phyloP scores from a whole-genome alignment of 2,888 invertebrate genomes.

The Platycnemis pennipes region DNA sequence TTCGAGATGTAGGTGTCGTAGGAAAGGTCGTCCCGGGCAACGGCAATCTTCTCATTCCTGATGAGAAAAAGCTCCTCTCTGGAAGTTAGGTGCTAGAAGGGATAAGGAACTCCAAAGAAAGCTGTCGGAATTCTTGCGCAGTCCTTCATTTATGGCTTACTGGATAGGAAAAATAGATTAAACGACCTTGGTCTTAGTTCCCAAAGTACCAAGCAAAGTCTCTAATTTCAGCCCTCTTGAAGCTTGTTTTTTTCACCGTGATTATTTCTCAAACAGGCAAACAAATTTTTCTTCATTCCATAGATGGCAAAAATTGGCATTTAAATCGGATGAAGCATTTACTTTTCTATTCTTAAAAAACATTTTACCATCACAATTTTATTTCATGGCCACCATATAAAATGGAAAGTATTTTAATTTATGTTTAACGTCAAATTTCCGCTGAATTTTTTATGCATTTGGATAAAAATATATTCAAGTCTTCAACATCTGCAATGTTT shows the following conservation, averaged over 20 bases:
- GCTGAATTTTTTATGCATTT: too few relatives aligned
- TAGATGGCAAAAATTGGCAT: background rate
- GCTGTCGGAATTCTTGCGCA: background rate
- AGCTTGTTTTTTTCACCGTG: background rate
- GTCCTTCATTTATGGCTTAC: background rate
- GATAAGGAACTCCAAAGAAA: constrained; percentile 70
- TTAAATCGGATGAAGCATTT: background rate
- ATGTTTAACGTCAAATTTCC: too few relatives aligned
- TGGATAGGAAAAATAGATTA: background rate
- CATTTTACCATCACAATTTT: too few relatives aligned
- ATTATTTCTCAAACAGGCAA: background rate
- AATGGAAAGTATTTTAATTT: too few relatives aligned
- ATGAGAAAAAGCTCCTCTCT: constrained; percentile 74
- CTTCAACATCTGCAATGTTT: too few relatives aligned
- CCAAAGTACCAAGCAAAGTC: background rate
- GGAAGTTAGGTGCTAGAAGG: constrained; percentile 48
- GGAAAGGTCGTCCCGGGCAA: constrained; percentile 23
- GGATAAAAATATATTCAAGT: too few relatives aligned
- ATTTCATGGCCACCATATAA: too few relatives aligned
- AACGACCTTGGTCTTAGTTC: background rate
- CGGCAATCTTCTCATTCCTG: constrained; percentile 68
- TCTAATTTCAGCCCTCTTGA: background rate
- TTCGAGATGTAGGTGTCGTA: constrained; percentile 38
- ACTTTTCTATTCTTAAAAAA: too few relatives aligned
- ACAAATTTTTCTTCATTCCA: background rate